Conservation (phyloP, 2,888 invertebrate species). For the Andrena praecox region DNA sequence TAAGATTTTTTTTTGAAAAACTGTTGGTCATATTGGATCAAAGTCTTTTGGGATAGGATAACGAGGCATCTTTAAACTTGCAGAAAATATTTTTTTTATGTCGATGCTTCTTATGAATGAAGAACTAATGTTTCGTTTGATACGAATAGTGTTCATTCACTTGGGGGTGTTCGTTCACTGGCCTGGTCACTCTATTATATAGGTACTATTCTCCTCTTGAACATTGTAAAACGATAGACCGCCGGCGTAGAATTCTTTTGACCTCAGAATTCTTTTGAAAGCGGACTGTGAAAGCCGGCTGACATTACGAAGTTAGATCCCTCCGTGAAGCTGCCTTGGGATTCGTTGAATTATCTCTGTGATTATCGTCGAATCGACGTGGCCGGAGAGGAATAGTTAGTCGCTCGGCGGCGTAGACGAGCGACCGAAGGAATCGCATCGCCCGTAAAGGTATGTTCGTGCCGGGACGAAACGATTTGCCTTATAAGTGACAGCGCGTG, state of each 20-base stretch:
- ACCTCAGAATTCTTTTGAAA: not conserved
- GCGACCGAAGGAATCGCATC: constrained; percentile 49
- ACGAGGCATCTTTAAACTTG: too few relatives aligned
- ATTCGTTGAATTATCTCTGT: constrained; percentile 23
- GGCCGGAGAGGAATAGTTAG: constrained; percentile 31
- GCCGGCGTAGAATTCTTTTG: too few relatives aligned
- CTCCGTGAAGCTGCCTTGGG: not conserved
- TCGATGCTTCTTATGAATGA: too few relatives aligned
- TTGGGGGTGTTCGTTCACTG: too few relatives aligned
- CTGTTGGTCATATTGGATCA: too few relatives aligned
- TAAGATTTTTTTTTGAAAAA: too few relatives aligned
- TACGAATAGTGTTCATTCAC: too few relatives aligned
- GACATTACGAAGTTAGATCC: constrained; percentile 1
- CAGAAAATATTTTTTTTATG: too few relatives aligned
- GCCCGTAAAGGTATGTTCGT: constrained; percentile 59
- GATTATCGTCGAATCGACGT: constrained; percentile 55
- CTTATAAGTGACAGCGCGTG: constrained; percentile 70
- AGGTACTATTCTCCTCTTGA: not conserved
- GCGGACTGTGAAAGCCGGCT: constrained; percentile 5
- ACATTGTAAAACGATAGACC: too few relatives aligned
- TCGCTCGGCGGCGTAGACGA: constrained; percentile 23
- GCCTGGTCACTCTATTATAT: too few relatives aligned
- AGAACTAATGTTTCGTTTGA: too few relatives aligned
- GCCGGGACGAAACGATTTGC: constrained; percentile 70
- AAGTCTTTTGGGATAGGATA: too few relatives aligned